Percentiles rank a stretch among this genome's conserved stretches.
Conservation (phyloP, 2,888 invertebrate species). For the Trachelus tabidus region DNA sequence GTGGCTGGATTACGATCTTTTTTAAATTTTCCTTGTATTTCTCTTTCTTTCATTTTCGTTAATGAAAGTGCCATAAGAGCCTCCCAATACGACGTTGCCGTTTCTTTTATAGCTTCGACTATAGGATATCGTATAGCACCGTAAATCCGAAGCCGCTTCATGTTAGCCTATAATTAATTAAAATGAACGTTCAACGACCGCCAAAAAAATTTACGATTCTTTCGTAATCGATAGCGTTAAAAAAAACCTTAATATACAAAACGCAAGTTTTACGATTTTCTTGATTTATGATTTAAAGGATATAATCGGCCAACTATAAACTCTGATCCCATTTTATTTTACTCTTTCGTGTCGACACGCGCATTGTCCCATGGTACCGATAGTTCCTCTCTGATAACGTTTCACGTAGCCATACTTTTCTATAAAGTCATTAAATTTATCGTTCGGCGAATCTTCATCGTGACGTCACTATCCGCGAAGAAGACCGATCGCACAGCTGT, state of each 20-base stretch:
- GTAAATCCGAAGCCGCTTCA: neutral
- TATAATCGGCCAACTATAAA: constrained; percentile 37
- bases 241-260: neutral
- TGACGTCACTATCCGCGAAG: neutral
- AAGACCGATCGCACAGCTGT: neutral
- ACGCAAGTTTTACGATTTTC: constrained; percentile 30
- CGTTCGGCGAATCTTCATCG: constrained; percentile 38
- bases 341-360: constrained; percentile 54
- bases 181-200: neutral
- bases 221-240: neutral
- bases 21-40: neutral
- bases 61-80: neutral
- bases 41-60: neutral
- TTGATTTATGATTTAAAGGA: constrained; percentile 52
- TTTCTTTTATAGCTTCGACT: neutral
- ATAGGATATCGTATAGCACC: neutral
- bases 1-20: too few species aligned
- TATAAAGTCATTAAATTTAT: constrained; percentile 62
- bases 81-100: neutral
- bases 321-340: constrained; percentile 46
- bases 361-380: constrained; percentile 43
- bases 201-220: neutral
- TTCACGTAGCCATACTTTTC: constrained; percentile 45
- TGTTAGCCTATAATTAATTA: neutral
- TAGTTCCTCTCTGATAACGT: constrained; percentile 37